Evolutionary conservation across 2,797 vertebrate genomes (phyloP).

Genomic region (Babyrousa celebensis): DNA sequence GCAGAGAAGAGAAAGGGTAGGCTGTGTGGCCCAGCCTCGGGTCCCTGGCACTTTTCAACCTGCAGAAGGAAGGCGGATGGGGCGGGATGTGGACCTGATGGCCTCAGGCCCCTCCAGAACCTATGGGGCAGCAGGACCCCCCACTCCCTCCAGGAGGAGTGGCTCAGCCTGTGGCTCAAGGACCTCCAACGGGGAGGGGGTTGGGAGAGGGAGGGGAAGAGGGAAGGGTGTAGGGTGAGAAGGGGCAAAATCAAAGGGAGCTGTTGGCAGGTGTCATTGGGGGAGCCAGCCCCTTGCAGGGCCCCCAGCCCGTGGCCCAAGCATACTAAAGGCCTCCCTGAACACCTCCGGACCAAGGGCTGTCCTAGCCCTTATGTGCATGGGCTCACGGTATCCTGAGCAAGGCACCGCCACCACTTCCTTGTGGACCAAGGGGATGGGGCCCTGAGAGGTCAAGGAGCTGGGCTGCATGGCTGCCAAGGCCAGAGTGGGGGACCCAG

Average conservation of each 20-base stretch:
- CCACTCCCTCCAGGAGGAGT: background rate
- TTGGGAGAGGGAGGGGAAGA: background rate
- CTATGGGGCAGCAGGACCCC: background rate
- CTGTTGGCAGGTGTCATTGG: background rate
- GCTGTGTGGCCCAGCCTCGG: background rate
- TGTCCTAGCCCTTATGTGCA: background rate
- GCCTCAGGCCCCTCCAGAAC: background rate
- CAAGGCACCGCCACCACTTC: background rate
- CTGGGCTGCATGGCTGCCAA: rapidly evolving
- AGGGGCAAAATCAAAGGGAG: background rate
- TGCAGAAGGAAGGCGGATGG: background rate
- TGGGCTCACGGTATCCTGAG: rapidly evolving
- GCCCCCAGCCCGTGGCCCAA: background rate
- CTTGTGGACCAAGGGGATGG: background rate
- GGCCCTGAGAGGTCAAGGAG: background rate
- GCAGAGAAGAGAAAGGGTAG: too few species aligned
- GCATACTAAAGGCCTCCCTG: too few species aligned
- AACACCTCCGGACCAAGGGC: background rate
- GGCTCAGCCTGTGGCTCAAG: background rate
- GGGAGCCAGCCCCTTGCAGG: background rate
- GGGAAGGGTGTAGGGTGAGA: too few species aligned
- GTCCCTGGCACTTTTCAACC: background rate
- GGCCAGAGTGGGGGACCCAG: background rate
- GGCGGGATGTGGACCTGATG: background rate
- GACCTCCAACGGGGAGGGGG: background rate